phyloP scores from a whole-genome alignment of 2,113 vertebrate species.

The Epinephelus cyanopodus region DNA sequence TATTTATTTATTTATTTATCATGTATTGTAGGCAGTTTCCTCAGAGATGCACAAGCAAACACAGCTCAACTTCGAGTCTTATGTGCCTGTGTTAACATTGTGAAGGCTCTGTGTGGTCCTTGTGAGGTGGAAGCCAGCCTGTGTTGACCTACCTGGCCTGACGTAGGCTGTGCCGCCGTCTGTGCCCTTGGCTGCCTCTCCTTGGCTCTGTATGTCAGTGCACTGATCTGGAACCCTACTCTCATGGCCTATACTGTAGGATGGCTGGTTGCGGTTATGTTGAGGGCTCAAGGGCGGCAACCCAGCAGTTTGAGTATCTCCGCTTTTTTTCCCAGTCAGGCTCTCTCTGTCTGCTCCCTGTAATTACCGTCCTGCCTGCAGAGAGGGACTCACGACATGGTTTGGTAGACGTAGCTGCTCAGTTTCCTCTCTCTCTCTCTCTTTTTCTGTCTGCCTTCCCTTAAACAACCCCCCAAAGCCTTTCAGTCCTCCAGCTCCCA shows the following conservation, averaged over 20 bases:
- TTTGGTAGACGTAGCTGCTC: conserved; percentile 54
- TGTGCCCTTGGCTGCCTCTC: conserved; percentile 21
- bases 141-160: conserved; percentile 33
- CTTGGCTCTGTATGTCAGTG: conserved; percentile 42
- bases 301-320: conserved; percentile 76
- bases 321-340: conserved; percentile 62
- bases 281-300: conserved; percentile 69
- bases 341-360: conserved; percentile 72
- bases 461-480: conserved; percentile 49
- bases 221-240: conserved; percentile 64
- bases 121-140: conserved; percentile 8
- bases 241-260: conserved; percentile 36
- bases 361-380: conserved; percentile 80
- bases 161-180: conserved; percentile 14
- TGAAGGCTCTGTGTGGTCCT: conserved; percentile 20
- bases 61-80: too few species aligned
- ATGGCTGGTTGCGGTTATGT: conserved; percentile 74
- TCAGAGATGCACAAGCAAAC: neutral
- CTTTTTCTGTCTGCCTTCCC: conserved; percentile 34
- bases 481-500: conserved; percentile 62
- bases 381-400: conserved; percentile 68
- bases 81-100: neutral
- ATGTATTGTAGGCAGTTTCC: neutral
- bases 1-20: neutral
- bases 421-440: conserved; percentile 23